These are phyloP conservation scores for Copsychus sechellarum DNA, from an alignment of 2,113 vertebrate species.

Conservation along the genomic window DNA sequence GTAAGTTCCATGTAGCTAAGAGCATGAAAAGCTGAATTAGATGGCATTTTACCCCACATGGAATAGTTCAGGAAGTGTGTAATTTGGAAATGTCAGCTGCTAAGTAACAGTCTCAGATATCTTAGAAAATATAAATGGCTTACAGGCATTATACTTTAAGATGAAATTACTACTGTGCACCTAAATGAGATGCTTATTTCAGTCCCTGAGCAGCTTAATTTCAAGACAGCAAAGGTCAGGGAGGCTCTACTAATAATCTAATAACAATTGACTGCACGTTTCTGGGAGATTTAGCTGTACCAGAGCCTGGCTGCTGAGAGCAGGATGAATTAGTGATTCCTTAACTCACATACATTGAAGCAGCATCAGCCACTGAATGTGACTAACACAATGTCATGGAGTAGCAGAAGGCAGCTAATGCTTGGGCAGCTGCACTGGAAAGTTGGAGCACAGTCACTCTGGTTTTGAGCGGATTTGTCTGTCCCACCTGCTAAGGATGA, in stretches of 20 bases:
- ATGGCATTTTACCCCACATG: not conserved
- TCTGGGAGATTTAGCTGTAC: conserved; percentile 12
- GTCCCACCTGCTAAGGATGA: not conserved
- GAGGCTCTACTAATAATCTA: conserved; percentile 41
- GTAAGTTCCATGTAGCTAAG: not conserved
- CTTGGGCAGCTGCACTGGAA: not conserved
- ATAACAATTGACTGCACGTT: conserved; percentile 45
- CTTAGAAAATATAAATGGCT: conserved; percentile 38
- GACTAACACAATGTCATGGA: not conserved
- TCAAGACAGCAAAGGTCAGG: conserved; percentile 42
- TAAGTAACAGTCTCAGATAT: not conserved
- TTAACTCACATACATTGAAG: not conserved
- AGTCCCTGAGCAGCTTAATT: conserved; percentile 45
- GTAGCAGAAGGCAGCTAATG: not conserved
- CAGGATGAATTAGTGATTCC: not conserved
- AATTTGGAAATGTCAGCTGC: conserved; percentile 38
- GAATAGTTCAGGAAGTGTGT: not conserved
- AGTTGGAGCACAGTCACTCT: not conserved
- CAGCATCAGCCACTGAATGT: not conserved
- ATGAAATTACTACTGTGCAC: conserved; percentile 46
- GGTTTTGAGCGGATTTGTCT: not conserved
- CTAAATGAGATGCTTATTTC: conserved; percentile 56
- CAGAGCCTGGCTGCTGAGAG: not conserved
- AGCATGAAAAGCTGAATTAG: not conserved
- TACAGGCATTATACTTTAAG: conserved; percentile 36